Percentiles rank a stretch among this genome's conserved stretches.
phyloP scores from a whole-genome alignment of 2,797 vertebrate species.

The Astyanax mexicanus region DNA sequence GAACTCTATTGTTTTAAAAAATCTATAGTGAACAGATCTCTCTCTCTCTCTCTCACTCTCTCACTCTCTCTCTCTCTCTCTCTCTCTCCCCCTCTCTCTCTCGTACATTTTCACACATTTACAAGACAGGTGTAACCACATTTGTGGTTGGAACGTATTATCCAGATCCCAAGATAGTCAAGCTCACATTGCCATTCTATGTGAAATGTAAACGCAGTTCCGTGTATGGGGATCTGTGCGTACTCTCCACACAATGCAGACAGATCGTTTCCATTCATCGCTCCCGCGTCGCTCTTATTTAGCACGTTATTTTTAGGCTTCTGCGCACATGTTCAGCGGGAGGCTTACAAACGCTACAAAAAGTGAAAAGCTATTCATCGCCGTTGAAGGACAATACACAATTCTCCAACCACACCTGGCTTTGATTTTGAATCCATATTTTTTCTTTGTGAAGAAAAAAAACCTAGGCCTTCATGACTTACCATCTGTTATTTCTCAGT shows the following conservation, averaged over 20 bases:
- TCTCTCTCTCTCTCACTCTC: no score
- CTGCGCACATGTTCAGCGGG: neutral
- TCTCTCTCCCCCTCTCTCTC: no score
- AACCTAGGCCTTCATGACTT: neutral
- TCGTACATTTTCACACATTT: no score
- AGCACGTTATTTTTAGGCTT: neutral
- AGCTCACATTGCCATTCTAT: neutral
- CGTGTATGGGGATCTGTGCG: neutral
- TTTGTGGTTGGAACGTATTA: neutral
- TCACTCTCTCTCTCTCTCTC: no score
- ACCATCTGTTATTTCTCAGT: no score
- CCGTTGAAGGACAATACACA: neutral
- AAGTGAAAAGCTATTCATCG: neutral
- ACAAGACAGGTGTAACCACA: neutral
- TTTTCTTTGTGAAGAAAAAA: no score
- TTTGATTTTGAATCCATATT: neutral
- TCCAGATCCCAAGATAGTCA: neutral
- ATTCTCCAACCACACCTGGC: neutral
- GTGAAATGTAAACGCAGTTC: neutral
- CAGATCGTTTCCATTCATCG: neutral
- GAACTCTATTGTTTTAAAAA: no score
- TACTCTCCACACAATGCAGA: neutral
- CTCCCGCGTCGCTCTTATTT: neutral
- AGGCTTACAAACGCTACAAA: neutral
- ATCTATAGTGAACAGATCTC: neutral